Percentiles rank a stretch among this genome's conserved stretches.
phyloP scores from a whole-genome alignment of 1,140 invertebrate species.

The Myzus persicae region DNA sequence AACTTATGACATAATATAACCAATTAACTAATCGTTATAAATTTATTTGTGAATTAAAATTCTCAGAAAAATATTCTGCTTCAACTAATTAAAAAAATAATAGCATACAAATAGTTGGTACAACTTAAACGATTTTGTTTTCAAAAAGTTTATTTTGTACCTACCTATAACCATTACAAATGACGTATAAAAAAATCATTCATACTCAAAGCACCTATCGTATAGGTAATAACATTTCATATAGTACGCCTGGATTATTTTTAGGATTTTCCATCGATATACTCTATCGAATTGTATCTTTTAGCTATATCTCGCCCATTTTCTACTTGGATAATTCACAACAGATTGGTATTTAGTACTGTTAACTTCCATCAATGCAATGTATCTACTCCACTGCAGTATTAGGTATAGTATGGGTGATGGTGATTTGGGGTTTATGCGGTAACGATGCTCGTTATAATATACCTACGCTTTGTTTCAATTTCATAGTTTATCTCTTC shows the following conservation, averaged over 20 bases:
- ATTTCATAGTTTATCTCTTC: background rate
- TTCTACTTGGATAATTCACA: background rate
- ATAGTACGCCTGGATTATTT: no score
- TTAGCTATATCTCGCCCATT: background rate
- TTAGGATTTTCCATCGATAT: background rate
- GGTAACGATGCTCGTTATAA: background rate
- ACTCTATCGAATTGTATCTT: background rate
- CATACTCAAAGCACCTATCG: background rate
- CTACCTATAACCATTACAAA: background rate
- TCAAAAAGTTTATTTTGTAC: accelerated
- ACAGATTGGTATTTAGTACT: background rate
- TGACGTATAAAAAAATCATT: background rate
- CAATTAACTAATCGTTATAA: background rate
- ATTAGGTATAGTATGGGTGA: background rate
- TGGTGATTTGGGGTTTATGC: background rate
- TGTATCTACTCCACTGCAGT: background rate
- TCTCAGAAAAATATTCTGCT: background rate
- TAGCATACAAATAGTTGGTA: background rate
- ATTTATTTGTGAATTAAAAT: background rate
- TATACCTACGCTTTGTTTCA: background rate
- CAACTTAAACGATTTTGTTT: background rate
- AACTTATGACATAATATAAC: background rate
- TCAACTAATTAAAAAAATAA: no score
- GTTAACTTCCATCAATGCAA: background rate
- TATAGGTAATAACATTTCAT: background rate